phyloP scores from a whole-genome alignment of 2,113 vertebrate genomes.

The Corvus moneduloides region DNA sequence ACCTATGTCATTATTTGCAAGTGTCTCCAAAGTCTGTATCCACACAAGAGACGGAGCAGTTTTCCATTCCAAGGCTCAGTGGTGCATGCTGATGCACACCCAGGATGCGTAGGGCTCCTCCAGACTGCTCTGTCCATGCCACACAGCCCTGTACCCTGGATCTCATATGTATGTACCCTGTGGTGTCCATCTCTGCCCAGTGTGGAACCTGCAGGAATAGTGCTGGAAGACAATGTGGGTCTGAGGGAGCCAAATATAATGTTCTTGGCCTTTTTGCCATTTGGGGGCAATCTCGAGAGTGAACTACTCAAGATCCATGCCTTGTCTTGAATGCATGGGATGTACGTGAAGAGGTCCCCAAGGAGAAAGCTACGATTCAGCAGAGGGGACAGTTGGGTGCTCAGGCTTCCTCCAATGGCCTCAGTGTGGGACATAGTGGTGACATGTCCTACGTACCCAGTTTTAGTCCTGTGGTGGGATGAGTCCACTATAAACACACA shows the following conservation, averaged over 20 bases:
- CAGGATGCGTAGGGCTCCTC: neutral
- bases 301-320: neutral
- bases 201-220: neutral
- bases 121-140: rapidly evolving
- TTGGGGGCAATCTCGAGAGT: rapidly evolving
- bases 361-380: neutral
- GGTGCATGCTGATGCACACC: neutral
- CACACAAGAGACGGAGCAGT: neutral
- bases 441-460: neutral
- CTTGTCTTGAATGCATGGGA: neutral
- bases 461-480: neutral
- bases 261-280: neutral
- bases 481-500: neutral
- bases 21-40: neutral
- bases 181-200: neutral
- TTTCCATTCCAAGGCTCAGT: neutral
- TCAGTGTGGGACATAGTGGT: neutral
- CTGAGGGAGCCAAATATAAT: neutral
- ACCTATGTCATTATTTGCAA: neutral
- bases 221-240: neutral
- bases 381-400: neutral
- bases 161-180: neutral
- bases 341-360: neutral
- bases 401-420: neutral
- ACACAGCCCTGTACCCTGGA: neutral